Conservation (phyloP, 2,113 vertebrate species). For the Acanthisitta chloris region DNA sequence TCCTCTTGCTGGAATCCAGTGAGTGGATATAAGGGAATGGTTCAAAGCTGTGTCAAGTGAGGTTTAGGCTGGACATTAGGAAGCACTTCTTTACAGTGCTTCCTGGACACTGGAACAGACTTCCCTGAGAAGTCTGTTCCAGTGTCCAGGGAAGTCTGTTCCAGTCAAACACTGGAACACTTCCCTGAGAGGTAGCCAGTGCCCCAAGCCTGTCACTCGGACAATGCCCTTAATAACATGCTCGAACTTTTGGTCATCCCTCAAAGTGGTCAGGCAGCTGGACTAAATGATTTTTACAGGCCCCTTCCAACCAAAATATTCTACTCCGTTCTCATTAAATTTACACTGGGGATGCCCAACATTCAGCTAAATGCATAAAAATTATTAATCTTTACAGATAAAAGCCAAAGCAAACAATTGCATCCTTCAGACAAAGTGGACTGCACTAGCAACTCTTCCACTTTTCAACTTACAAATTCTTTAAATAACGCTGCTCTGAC, state of each 20-base stretch:
- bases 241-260: neutral
- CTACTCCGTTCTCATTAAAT: neutral
- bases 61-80: neutral
- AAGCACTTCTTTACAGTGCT: neutral
- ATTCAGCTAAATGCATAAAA: neutral
- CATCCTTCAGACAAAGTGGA: neutral
- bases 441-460: neutral
- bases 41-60: accelerated
- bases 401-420: neutral
- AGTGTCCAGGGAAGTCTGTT: too few species aligned
- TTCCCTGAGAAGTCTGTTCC: neutral
- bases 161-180: too few species aligned
- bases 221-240: neutral
- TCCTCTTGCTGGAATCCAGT: neutral
- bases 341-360: neutral
- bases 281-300: neutral
- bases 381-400: neutral
- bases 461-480: neutral
- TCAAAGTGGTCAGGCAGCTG: neutral
- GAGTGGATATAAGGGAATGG: accelerated
- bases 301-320: neutral
- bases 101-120: neutral
- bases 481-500: neutral
- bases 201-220: neutral
- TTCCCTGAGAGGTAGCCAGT: neutral